Base-by-base conservation (phyloP, 2,797 vertebrate genomes). In the Chelmon rostratus region DNA sequence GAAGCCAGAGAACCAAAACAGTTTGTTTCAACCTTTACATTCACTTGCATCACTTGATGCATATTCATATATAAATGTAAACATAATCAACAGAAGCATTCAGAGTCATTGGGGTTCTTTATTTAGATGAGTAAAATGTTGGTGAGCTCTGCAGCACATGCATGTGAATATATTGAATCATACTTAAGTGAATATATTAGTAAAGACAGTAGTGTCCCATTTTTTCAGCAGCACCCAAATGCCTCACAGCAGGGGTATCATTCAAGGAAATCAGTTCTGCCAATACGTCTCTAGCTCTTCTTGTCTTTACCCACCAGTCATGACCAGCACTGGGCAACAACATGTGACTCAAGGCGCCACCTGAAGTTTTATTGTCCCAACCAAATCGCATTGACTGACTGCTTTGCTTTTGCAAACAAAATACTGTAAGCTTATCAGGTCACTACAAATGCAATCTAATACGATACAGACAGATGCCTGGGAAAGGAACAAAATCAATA, bases 401-500 rank as follows among this genome's bases (percentile, higher is more conserved):
- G 18, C 5, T 64, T 33, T 52, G 52, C 23, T 42, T 82, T 44
- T 16, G 19, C 78, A 58, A 21, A 25, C 54, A 38, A 68, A 42
- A 66, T 78, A 56, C 8, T 16, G 37, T 68, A 46, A 59, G 42
- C 59, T 56, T 58, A 71, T 76, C 70, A 57, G 50, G 58, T 67
- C 68, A 54, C 73, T 49, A 62, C 56, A 75, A 76, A 81, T 67
- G 33, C 44, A 50, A 74, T 84, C 28, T 68, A 49, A 73, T 69
- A 35, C 52, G 37, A 16, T 16, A 11, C 64, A 74, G 65, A 61
- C 16, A 35, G 33, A 49, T 40, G 63, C 23, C 42, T 61, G 49
- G 25, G 9, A 50, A 56, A 54, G 76, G 33, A 40, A 71, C 65
- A 54, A 42, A 69, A 90, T 85, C 82, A 74, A 89, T 89, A 74